phyloP scores from a whole-genome alignment of 2,113 vertebrate genomes.

The Ochotona curzoniae region DNA sequence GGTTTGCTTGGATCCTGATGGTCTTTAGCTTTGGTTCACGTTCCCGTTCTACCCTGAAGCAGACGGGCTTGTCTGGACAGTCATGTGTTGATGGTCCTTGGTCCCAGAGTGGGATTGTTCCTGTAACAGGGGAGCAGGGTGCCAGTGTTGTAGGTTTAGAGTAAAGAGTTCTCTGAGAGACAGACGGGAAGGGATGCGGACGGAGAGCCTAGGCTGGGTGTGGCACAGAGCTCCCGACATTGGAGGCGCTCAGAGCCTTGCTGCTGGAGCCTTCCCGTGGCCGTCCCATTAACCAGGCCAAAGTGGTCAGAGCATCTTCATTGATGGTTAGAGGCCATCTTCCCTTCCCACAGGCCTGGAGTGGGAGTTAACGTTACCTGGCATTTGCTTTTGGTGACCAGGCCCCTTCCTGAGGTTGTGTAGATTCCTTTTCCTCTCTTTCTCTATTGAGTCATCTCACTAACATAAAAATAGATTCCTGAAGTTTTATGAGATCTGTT shows the following conservation, averaged over 20 bases:
- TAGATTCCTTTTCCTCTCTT: not conserved
- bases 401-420: not conserved
- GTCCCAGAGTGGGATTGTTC: slow-evolving; percentile 6
- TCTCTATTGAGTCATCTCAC: not conserved
- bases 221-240: not conserved
- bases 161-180: not conserved
- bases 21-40: slow-evolving; percentile 4
- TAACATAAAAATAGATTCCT: not conserved
- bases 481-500: slow-evolving; percentile 18
- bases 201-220: not conserved
- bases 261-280: not conserved
- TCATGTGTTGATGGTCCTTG: slow-evolving; percentile 30
- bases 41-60: not conserved
- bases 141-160: not conserved
- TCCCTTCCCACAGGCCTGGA: not conserved
- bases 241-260: not conserved
- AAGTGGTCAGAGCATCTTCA: not conserved
- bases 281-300: not conserved
- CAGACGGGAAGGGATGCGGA: not conserved
- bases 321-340: not conserved
- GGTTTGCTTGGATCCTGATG: slow-evolving; percentile 21
- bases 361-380: not conserved
- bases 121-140: not conserved
- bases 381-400: not conserved
- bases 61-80: slow-evolving; percentile 13